Evolutionary conservation across 1,140 invertebrate genomes (phyloP).

Genomic region (Meloidogyne hapla): DNA sequence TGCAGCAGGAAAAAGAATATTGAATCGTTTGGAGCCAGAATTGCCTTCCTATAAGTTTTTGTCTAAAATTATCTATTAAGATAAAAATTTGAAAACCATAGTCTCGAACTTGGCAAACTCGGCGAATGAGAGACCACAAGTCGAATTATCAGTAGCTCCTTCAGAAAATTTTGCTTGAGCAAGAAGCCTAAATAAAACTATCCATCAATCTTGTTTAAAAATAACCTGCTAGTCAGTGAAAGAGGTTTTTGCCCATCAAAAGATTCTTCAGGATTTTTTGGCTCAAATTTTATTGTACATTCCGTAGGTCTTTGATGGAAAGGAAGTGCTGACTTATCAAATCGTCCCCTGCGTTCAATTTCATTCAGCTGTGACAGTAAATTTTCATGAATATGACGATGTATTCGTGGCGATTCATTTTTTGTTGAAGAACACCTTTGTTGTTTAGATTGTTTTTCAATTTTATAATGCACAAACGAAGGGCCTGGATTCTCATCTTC

Average conservation of each 20-base stretch:
- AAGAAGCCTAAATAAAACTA: neutral
- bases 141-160: neutral
- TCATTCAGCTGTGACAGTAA: neutral
- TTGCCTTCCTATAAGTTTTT: neutral
- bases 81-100: constrained; percentile 11
- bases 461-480: neutral
- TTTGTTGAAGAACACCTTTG: neutral
- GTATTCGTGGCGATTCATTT: neutral
- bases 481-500: neutral
- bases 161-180: neutral
- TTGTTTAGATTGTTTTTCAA: neutral
- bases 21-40: constrained; percentile 8
- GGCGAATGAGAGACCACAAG: neutral
- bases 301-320: neutral
- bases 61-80: neutral
- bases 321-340: neutral
- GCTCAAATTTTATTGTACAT: neutral
- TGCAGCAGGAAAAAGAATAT: constrained; percentile 14
- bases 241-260: neutral
- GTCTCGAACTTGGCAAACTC: constrained; percentile 26
- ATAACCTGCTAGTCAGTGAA: neutral
- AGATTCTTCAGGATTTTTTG: neutral
- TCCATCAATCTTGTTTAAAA: neutral
- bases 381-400: neutral
- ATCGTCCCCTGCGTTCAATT: neutral